These are phyloP conservation scores for Micronycteris hirsuta DNA, from an alignment of 2,113 vertebrate genomes.

Conservation along the genomic window DNA sequence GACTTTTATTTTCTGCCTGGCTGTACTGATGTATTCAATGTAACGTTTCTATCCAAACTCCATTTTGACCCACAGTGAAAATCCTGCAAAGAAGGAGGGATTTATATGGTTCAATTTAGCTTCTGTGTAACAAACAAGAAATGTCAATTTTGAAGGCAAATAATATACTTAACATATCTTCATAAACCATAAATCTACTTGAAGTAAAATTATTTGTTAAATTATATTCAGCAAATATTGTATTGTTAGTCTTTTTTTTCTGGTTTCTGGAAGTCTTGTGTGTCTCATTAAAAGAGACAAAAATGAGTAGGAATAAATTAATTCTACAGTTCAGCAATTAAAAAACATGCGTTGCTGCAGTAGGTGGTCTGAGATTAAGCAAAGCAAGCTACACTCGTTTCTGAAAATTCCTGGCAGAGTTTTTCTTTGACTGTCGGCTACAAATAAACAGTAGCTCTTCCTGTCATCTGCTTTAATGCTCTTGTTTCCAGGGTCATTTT, in stretches of 20 bases:
- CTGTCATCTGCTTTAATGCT: not conserved
- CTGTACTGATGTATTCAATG: not conserved
- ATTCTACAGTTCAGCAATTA: not conserved
- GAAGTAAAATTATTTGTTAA: conserved; percentile 38
- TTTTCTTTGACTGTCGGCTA: conserved; percentile 38
- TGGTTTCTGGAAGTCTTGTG: not conserved
- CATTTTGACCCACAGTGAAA: not conserved
- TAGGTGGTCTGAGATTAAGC: conserved; percentile 18
- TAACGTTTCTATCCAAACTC: not conserved
- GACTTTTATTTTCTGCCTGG: not conserved
- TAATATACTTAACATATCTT: not conserved
- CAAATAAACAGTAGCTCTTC: not conserved
- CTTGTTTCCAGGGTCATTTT: not conserved
- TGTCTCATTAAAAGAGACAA: conserved; percentile 20
- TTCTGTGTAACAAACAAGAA: not conserved
- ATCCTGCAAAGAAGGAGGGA: not conserved
- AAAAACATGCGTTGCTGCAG: not conserved
- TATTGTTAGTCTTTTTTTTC: not conserved
- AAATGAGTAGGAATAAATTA: conserved; percentile 3
- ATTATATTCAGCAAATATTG: not conserved
- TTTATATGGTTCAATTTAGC: not conserved
- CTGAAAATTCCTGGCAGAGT: not conserved
- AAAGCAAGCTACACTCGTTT: conserved; percentile 27
- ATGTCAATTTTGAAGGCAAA: not conserved
- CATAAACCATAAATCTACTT: conserved; percentile 31